These are phyloP conservation scores for Eristalis tenax DNA, from an alignment of 2,888 invertebrate species.

Conservation along the genomic window DNA sequence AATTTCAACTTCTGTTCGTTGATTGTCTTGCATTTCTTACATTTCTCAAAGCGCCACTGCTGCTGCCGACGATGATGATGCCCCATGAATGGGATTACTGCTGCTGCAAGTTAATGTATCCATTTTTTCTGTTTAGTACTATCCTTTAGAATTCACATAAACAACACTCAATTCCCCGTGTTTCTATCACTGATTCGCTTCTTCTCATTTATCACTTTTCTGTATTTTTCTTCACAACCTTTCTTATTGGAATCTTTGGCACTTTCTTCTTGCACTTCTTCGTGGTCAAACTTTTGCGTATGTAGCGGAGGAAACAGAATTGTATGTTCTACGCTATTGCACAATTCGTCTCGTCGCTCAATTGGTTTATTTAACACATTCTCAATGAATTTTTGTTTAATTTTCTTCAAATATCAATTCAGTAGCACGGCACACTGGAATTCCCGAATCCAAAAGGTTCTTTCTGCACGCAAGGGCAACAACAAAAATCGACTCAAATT, in stretches of 20 bases:
- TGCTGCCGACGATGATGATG: slow-evolving; percentile 9
- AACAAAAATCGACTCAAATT: slow-evolving; percentile 27
- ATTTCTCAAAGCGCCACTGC: slow-evolving; percentile 48
- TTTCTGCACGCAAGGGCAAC: slow-evolving; percentile 1
- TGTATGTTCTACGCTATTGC: slow-evolving; percentile 19
- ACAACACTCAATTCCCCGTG: slow-evolving; percentile 44
- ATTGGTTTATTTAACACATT: slow-evolving; percentile 25
- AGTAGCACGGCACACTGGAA: slow-evolving; percentile 24
- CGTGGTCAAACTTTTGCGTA: slow-evolving; percentile 11
- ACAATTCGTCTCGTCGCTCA: slow-evolving; percentile 4
- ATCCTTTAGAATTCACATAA: slow-evolving; percentile 41
- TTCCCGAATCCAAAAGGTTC: slow-evolving; percentile 10
- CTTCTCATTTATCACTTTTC: slow-evolving; percentile 28
- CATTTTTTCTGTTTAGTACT: slow-evolving; percentile 37
- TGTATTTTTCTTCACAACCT: slow-evolving; percentile 6
- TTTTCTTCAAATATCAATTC: slow-evolving; percentile 13
- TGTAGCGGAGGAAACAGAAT: slow-evolving; percentile 5
- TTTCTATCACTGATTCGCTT: slow-evolving; percentile 12
- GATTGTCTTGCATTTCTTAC: slow-evolving; percentile 37
- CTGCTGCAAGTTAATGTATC: slow-evolving; percentile 56
- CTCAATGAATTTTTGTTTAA: background rate
- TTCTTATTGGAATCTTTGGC: slow-evolving; percentile 70
- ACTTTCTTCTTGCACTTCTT: slow-evolving; percentile 63
- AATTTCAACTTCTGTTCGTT: background rate
- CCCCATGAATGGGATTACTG: slow-evolving; percentile 30